Evolutionary conservation across 2,888 invertebrate genomes (phyloP).

Genomic region (Enchytraeus crypticus): DNA sequence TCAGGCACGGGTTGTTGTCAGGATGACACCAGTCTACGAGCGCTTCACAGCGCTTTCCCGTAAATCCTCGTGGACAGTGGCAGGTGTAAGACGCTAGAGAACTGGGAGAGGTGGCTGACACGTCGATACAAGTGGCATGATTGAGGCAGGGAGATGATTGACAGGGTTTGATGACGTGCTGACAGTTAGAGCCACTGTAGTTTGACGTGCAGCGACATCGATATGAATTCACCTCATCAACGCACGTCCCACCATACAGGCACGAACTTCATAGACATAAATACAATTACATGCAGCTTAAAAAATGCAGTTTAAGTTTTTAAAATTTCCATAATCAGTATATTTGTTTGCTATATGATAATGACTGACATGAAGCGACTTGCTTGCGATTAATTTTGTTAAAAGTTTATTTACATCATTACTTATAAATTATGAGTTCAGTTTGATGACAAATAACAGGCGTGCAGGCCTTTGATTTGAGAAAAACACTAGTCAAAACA

Average conservation of each 20-base stretch:
- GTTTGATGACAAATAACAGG: no score
- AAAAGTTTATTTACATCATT: no score
- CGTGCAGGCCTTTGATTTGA: no score
- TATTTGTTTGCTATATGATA: no score
- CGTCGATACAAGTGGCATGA: constrained; percentile 39
- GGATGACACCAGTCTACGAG: constrained; percentile 65
- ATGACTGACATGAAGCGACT: no score
- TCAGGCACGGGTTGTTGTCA: constrained; percentile 79
- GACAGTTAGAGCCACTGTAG: constrained; percentile 81
- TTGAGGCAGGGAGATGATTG: constrained; percentile 59
- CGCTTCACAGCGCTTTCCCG: constrained; percentile 40
- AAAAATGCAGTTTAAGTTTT: no score
- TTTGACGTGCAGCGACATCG: constrained; percentile 38
- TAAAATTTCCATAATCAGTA: no score
- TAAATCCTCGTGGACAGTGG: constrained; percentile 40
- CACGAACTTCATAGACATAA: no score
- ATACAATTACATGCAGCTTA: no score
- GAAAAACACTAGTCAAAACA: no score
- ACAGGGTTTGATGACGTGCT: constrained; percentile 84
- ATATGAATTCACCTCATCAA: constrained; percentile 41
- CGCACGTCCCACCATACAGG: constrained; percentile 41
- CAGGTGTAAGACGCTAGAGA: constrained; percentile 29
- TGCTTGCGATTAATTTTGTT: no score
- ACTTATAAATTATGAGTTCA: no score
- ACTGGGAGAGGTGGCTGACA: constrained; percentile 3